Percentiles rank a stretch among this genome's conserved stretches.
phyloP scores from a whole-genome alignment of 2,888 invertebrate species.

The Ernsta delagoae region DNA sequence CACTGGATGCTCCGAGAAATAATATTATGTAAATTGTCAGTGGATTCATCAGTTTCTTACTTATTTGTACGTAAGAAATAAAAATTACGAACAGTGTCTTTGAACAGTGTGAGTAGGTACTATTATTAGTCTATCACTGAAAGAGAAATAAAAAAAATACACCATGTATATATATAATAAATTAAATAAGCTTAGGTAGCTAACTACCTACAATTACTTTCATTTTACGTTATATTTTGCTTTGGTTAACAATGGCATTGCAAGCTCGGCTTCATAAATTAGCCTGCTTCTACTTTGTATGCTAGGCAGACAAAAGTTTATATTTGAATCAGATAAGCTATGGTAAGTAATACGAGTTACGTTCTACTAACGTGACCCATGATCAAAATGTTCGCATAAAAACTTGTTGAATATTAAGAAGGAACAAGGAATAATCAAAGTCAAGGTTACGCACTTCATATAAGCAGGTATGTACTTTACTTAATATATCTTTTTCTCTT shows the following conservation, averaged over 20 bases:
- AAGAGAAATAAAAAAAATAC: no score
- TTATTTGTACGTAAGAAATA: slow-evolving; percentile 15
- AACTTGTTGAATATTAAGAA: background rate
- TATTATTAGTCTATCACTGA: no score
- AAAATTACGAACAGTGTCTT: no score
- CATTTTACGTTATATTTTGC: no score
- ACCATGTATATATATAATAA: no score
- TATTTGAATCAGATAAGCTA: slow-evolving; percentile 22
- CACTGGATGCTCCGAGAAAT: slow-evolving; percentile 19
- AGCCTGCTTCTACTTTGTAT: no score
- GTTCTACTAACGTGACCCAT: slow-evolving; percentile 4
- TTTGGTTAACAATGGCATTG: no score
- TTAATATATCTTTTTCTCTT: no score
- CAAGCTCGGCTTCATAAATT: no score
- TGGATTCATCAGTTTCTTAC: slow-evolving; percentile 28
- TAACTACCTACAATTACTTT: no score
- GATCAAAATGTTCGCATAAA: slow-evolving; percentile 1
- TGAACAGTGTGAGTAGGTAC: background rate
- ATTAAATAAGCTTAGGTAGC: no score
- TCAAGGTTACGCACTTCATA: background rate
- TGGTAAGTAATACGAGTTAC: slow-evolving; percentile 11
- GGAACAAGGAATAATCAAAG: slow-evolving; percentile 3
- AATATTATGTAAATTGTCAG: slow-evolving; percentile 35
- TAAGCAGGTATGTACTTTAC: no score
- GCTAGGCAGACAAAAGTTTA: slow-evolving; percentile 9